Evolutionary conservation across 1,140 invertebrate species (phyloP), one percentile per base, ranked within the genome.

Genomic region (Plodia interpunctella): DNA sequence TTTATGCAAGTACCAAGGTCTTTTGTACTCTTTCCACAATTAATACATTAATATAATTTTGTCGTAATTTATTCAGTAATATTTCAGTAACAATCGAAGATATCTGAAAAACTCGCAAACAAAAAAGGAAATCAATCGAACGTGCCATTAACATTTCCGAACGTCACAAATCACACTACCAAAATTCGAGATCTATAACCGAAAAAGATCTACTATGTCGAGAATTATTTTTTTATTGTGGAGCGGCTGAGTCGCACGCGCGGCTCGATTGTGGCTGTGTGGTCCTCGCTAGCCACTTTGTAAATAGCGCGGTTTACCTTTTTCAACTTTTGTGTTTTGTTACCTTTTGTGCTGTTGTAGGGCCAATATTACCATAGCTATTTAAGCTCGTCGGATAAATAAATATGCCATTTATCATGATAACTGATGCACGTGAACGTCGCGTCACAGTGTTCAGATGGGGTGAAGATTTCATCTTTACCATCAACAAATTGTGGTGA

Each of bases 311-410:
- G 87, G 85, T 89, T 89, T 89, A 86, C 85, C 87, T 89, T 89
- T 89, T 89, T 89, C 87, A 86, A 89, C 87, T 89, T 89, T 88
- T 89, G 84, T 89, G 87, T 89, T 89, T 89, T 89, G 87, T 89
- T 89, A 89, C 87, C 87, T 89, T 89, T 89, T 89, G 87, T 88
- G 83, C 83, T 83, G 80, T 89, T 88, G 83, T 89, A 89, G 79
- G 78, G 78, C 82, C 87, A 89, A 89, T 89, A 89, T 88, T 89
- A 89, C 87, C 85, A 87, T 86, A 89, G 87, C 87, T 87, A 89
- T 89, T 89, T 89, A 89, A 79, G 85, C 77, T 83, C 83, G 81
- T 86, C 82, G 80, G 82, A 89, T 89, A 89, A 88, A 89, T 88
- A 89, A 89, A 89, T 89, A 89, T 77, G 83, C 87, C 85, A 89